Evolutionary conservation across 2,113 vertebrate species (phyloP).

Genomic region (Toxotes jaculatrix): DNA sequence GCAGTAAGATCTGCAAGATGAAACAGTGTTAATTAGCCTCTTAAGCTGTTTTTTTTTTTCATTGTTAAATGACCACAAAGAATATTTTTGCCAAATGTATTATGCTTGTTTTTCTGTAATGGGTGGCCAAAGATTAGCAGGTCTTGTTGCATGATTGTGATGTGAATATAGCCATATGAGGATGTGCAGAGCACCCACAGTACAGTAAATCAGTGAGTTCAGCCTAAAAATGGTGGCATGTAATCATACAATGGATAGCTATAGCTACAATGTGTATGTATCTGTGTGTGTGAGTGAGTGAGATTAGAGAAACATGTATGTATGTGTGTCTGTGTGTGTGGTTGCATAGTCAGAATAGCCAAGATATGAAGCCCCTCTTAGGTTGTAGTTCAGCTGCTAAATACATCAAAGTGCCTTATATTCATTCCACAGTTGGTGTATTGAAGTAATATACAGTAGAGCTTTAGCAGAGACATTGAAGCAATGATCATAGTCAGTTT

Average conservation of each 20-base stretch:
- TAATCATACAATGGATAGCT: conserved; percentile 26
- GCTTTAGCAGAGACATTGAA: conserved; percentile 48
- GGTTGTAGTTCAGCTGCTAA: conserved; percentile 72
- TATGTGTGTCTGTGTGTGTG: conserved; percentile 1
- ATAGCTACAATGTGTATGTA: conserved; percentile 16
- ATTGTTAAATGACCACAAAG: conserved; percentile 44
- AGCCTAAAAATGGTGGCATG: conserved; percentile 55
- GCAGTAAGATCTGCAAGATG: conserved; percentile 50
- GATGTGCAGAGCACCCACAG: conserved; percentile 58
- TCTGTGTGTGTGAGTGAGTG: conserved; percentile 3
- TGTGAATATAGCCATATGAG: conserved; percentile 68
- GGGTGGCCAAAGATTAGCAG: conserved; percentile 74
- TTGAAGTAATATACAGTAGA: conserved; percentile 57
- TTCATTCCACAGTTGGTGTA: conserved; percentile 43
- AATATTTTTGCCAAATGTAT: conserved; percentile 74
- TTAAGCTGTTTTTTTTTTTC: conserved; percentile 46
- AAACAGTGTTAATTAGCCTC: conserved; percentile 62
- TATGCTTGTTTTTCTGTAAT: conserved; percentile 64
- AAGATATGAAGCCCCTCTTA: conserved; percentile 46
- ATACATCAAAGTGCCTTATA: conserved; percentile 80
- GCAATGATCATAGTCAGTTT: conserved; percentile 32
- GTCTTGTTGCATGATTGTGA: conserved; percentile 76
- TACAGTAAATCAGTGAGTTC: conserved; percentile 34
- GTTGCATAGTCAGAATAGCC: conserved; percentile 15
- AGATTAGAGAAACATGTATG: background rate